These are phyloP conservation scores for Nannobrachium achirus DNA, from an alignment of 2,113 vertebrate genomes.

Conservation along the genomic window DNA sequence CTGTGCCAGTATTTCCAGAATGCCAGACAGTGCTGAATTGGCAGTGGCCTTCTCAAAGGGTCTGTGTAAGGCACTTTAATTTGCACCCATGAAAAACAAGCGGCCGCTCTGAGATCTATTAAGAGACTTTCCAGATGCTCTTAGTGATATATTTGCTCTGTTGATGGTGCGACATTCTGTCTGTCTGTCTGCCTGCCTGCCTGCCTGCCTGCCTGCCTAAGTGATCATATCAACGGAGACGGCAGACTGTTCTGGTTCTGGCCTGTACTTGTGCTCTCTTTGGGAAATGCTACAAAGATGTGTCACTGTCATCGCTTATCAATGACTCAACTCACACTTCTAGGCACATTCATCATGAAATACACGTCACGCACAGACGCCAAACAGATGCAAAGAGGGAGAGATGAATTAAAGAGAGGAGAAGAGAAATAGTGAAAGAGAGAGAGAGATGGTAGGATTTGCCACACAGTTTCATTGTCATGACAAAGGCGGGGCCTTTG, in stretches of 20 bases:
- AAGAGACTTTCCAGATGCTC: conserved; percentile 15
- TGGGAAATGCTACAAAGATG: background rate
- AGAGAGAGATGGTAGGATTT: conserved; percentile 1
- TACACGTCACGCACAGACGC: background rate
- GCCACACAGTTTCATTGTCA: conserved; percentile 36
- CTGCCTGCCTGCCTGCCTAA: conserved; percentile 18
- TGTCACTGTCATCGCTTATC: conserved; percentile 31
- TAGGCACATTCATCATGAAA: background rate
- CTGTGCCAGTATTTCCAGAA: conserved; percentile 11
- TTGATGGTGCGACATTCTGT: conserved; percentile 7
- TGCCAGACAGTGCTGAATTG: background rate
- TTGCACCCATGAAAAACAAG: conserved; percentile 14
- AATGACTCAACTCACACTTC: conserved; percentile 15
- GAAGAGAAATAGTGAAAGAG: background rate
- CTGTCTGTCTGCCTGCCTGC: too few species aligned
- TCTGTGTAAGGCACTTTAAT: conserved; percentile 15
- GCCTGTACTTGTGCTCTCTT: conserved; percentile 7
- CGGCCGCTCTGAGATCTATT: conserved; percentile 10
- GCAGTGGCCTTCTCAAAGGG: conserved; percentile 15
- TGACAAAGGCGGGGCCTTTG: conserved; percentile 27
- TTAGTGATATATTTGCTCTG: conserved; percentile 20
- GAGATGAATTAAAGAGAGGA: background rate
- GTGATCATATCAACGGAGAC: conserved; percentile 1
- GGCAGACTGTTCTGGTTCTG: conserved; percentile 4
- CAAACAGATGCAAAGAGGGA: background rate